Evolutionary conservation across 2,113 vertebrate genomes (phyloP).

Genomic region (Leucoraja erinaceus): DNA sequence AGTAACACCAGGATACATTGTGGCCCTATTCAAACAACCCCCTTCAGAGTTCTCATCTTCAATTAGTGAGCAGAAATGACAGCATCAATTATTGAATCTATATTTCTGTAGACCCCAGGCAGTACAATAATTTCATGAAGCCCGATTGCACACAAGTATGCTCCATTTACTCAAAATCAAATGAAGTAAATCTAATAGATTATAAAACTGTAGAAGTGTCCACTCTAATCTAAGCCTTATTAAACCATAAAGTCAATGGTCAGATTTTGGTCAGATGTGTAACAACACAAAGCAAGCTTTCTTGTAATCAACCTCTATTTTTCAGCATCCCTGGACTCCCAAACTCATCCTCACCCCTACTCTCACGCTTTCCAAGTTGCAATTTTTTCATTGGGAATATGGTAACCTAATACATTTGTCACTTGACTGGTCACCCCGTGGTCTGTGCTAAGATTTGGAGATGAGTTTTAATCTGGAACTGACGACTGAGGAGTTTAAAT

Average conservation of each 20-base stretch:
- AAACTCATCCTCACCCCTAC: neutral
- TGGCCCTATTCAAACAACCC: neutral
- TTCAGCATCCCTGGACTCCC: neutral
- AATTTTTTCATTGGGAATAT: neutral
- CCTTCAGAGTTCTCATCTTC: neutral
- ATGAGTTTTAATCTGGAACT: too few species aligned
- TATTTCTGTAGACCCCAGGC: neutral
- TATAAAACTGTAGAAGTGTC: neutral
- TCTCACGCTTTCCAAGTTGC: neutral
- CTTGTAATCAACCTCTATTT: neutral
- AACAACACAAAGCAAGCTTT: neutral
- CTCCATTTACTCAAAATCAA: neutral
- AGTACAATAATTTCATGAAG: neutral
- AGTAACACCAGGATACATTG: neutral
- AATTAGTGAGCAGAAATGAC: constrained; percentile 11
- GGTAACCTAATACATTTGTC: too few species aligned
- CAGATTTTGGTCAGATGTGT: neutral
- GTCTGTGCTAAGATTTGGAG: too few species aligned
- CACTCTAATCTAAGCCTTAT: neutral
- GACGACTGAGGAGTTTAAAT: too few species aligned
- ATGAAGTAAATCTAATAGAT: neutral
- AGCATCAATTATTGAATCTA: constrained; percentile 18
- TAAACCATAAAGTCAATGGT: neutral
- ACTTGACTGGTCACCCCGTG: too few species aligned
- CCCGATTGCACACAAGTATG: neutral